Conservation (phyloP, 2,888 invertebrate species). For the Cremastinae sp. region DNA sequence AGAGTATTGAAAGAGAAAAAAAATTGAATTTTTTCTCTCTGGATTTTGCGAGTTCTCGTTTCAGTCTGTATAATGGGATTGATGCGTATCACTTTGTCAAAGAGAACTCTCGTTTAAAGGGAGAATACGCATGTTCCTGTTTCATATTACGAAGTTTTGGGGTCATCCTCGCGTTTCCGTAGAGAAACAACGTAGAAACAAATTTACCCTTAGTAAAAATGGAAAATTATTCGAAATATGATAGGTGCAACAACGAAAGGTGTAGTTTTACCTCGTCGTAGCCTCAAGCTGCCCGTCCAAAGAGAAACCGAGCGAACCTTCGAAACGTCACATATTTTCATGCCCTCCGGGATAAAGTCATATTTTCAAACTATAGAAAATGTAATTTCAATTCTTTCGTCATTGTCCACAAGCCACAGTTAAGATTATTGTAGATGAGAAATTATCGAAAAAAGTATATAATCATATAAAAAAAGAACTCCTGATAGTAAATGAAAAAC, state of each 20-base stretch:
- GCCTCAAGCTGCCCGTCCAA: conserved; percentile 1
- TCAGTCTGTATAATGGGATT: no score
- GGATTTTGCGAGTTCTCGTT: not conserved
- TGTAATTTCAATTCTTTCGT: no score
- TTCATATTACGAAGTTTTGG: conserved; percentile 20
- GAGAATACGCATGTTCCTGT: conserved; percentile 4
- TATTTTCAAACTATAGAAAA: no score
- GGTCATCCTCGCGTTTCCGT: conserved; percentile 4
- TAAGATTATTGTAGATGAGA: not conserved
- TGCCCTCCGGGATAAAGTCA: not conserved
- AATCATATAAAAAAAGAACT: no score
- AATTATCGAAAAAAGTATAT: no score
- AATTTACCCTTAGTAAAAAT: conserved; percentile 50
- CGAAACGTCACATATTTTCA: conserved; percentile 9
- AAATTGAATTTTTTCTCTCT: not conserved
- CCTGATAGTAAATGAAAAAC: no score
- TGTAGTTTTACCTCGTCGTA: not conserved
- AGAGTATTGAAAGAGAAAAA: no score
- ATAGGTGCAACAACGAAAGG: conserved; percentile 12
- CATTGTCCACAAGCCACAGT: no score
- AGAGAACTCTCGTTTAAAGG: conserved; percentile 44
- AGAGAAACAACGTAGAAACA: conserved; percentile 1
- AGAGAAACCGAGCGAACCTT: not conserved
- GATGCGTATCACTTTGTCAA: conserved; percentile 63
- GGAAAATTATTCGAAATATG: conserved; percentile 54